Evolutionary conservation across 2,888 invertebrate species (phyloP), one percentile per base, ranked within the genome.

Genomic region (Trisateles emortualis): DNA sequence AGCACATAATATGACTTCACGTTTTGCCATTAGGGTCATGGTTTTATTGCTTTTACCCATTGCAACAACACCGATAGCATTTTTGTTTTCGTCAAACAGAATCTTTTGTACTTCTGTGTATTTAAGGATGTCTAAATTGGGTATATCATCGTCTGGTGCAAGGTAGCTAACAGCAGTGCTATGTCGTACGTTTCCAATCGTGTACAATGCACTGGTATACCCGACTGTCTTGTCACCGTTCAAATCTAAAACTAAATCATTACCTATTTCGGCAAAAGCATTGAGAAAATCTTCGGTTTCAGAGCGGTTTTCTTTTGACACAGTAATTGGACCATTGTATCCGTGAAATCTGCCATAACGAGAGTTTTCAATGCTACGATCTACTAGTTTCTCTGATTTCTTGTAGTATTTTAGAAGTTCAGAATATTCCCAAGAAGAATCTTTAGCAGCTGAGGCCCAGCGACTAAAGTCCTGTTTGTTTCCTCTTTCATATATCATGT

Each of bases 101-200:
- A 60, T 55, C 49, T 59, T 55, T 0, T 47, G 57, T 8, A 52
- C 64, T n/a, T 14, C 11, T 29, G 50, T 52, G 9, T 59, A 43
- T 2, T 24, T 50, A 0, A 47, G 42, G 0, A 65, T 42, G 8
- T 35, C 63, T 58, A n/a, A 42, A 17, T n/a, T 51, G n/a, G 17
- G 51, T 45, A 43, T 24, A 5, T 36, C 19, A 10, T 17, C 13
- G 1, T 4, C 2, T 2, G 55, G 57, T 29, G 22, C 32, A 4
- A 65, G 26, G 38, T 58, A 64, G n/a, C 51, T 32, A 8, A 36
- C 42, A 2, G 53, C 61, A 26, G 59, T 59, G 6, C 62, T 62
- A 36, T 62, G 62, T 17, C 67, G 40, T n/a, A 43, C 38, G 9
- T 6, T 53, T 13, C 51, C 30, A 14, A 53, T 32, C 3, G 50